A percentile compares a stretch with the other conserved stretches of the same genome.
These are phyloP conservation scores for Drosophila miranda DNA, from an alignment of 1,140 invertebrate genomes.

Conservation along the genomic window DNA sequence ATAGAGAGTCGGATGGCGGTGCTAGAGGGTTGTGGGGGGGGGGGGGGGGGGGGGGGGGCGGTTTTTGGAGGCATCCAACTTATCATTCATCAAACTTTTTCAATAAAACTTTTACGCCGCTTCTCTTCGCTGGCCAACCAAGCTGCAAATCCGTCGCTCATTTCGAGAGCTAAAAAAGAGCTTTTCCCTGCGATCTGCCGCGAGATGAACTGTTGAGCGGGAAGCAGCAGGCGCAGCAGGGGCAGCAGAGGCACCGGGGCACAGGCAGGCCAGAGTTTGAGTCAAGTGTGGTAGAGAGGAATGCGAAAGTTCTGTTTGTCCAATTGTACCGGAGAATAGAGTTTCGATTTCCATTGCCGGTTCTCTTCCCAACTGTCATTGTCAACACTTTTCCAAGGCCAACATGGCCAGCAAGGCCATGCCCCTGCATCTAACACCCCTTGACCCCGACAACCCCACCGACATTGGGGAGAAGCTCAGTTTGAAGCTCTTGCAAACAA, in stretches of 20 bases:
- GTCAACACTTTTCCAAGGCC: slow-evolving; percentile 28
- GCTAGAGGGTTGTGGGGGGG: neutral
- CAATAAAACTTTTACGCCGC: slow-evolving; percentile 72
- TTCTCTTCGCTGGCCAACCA: slow-evolving; percentile 36
- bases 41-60: neutral
- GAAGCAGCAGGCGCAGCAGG: neutral
- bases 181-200: neutral
- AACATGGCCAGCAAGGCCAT: neutral
- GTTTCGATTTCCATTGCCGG: slow-evolving; percentile 32
- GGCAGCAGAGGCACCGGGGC: neutral
- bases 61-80: slow-evolving; percentile 41
- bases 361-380: slow-evolving; percentile 24
- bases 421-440: neutral
- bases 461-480: neutral
- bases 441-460: neutral
- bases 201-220: neutral
- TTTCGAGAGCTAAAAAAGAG: slow-evolving; percentile 33
- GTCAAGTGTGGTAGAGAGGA: slow-evolving; percentile 12
- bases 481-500: slow-evolving; percentile 37
- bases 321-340: slow-evolving; percentile 26
- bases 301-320: slow-evolving; percentile 38
- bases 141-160: slow-evolving; percentile 60
- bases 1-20: neutral
- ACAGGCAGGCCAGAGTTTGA: neutral
- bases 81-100: slow-evolving; percentile 78